These are phyloP conservation scores for Entelurus aequoreus DNA, from an alignment of 2,113 vertebrate species.

Conservation along the genomic window DNA sequence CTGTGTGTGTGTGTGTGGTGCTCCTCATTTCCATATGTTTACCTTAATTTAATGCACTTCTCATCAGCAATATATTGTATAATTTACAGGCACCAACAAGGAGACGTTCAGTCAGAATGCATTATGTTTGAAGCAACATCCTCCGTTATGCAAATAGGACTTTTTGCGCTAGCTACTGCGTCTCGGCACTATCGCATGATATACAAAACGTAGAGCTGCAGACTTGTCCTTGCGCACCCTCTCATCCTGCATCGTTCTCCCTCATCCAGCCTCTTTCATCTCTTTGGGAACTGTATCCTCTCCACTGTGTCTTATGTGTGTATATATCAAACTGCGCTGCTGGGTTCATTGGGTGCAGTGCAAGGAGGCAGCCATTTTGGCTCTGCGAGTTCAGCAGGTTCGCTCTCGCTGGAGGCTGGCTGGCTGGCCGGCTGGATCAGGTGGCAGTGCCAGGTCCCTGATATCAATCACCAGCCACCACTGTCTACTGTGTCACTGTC, in stretches of 20 bases:
- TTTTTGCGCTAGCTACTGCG: neutral
- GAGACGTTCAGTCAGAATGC: conserved; percentile 5
- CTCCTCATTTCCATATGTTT: neutral
- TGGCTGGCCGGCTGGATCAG: conserved; percentile 61
- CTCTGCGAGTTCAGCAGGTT: conserved; percentile 63
- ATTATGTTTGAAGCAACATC: conserved; percentile 8
- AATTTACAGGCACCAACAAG: neutral
- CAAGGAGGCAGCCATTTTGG: conserved; percentile 64
- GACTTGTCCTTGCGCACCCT: conserved; percentile 4
- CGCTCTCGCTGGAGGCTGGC: conserved; percentile 62
- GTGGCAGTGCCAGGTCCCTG: conserved; percentile 69
- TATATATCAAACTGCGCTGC: conserved; percentile 31
- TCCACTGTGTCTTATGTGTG: conserved; percentile 7
- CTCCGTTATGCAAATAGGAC: conserved; percentile 8
- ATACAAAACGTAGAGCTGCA: conserved; percentile 5
- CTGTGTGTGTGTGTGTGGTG: neutral
- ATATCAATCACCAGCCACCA: conserved; percentile 70
- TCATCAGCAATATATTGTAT: conserved; percentile 1
- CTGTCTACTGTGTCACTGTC: conserved; percentile 49
- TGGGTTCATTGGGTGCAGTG: conserved; percentile 65
- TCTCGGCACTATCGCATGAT: conserved; percentile 2
- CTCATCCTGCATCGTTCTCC: neutral
- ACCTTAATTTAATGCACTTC: conserved; percentile 13
- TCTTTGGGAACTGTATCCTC: conserved; percentile 23
- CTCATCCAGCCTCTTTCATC: neutral